Percentiles rank a stretch among this genome's conserved stretches.
Conservation (phyloP, 92 coral and sea anemone species). For the Bergia puertoricense region DNA sequence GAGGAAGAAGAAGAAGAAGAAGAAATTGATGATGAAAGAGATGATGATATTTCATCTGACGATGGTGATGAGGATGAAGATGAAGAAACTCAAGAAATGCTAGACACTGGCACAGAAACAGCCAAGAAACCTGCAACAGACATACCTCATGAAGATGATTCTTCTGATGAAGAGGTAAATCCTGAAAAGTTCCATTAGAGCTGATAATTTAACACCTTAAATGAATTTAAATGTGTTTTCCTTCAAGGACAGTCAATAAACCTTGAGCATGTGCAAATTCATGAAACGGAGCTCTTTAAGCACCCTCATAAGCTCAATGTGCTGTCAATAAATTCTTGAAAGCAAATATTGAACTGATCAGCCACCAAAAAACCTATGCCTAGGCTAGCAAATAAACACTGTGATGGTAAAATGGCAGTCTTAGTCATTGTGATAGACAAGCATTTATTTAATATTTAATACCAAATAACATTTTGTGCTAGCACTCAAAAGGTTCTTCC, state of each 20-base stretch:
- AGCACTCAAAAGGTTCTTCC: too few species aligned
- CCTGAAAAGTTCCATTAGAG: background rate
- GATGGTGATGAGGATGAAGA: slow-evolving; percentile 34
- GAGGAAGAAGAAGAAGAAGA: slow-evolving; percentile 40
- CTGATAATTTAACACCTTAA: background rate
- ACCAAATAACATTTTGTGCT: too few species aligned
- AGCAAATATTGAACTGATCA: too few species aligned
- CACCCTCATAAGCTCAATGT: too few species aligned
- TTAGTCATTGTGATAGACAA: too few species aligned
- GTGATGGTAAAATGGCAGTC: too few species aligned
- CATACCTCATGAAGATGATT: slow-evolving; percentile 43
- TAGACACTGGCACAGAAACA: background rate
- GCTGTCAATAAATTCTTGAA: too few species aligned
- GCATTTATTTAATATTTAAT: too few species aligned
- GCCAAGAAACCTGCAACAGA: background rate
- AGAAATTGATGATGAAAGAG: slow-evolving; percentile 4
- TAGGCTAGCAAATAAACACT: too few species aligned
- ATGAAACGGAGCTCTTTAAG: too few species aligned
- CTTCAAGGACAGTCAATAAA: background rate
- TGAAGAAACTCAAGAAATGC: background rate
- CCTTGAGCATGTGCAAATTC: too few species aligned
- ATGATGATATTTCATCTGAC: slow-evolving; percentile 44
- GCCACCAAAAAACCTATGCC: too few species aligned
- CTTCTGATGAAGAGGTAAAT: slow-evolving; percentile 79
- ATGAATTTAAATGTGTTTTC: background rate